Evolutionary conservation across 2,888 invertebrate genomes (phyloP).

Genomic region (Arge pagana): DNA sequence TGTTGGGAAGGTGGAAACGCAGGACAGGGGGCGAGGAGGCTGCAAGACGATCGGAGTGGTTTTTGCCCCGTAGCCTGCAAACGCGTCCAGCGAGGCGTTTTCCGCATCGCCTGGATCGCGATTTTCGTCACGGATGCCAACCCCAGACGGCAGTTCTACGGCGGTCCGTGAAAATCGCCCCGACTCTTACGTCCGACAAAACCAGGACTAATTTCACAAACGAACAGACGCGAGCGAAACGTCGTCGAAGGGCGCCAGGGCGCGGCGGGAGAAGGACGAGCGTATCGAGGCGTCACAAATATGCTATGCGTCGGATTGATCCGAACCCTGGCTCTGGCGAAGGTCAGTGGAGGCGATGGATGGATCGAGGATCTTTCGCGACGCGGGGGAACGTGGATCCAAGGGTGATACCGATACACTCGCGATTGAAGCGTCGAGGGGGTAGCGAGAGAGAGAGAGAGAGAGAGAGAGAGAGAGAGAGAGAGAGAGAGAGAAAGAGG

Average conservation of each 20-base stretch:
- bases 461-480: conserved; percentile 20
- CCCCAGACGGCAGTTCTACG: no score
- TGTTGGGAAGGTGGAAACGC: no score
- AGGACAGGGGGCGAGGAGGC: no score
- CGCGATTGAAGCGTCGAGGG: conserved; percentile 18
- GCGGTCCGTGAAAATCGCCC: no score
- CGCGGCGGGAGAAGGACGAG: conserved; percentile 30
- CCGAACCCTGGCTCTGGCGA: not conserved
- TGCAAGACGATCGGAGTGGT: no score
- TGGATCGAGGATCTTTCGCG: conserved; percentile 11
- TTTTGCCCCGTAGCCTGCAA: no score
- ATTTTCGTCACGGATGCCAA: no score
- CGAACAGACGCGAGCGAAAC: conserved; percentile 54
- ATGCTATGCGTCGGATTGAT: conserved; percentile 25
- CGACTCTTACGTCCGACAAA: conserved; percentile 46
- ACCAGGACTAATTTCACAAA: conserved; percentile 59
- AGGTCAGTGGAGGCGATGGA: conserved; percentile 22
- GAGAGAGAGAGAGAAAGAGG: conserved; percentile 29
- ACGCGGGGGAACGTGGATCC: not conserved
- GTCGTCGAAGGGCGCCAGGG: conserved; percentile 30
- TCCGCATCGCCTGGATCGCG: no score
- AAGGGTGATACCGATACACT: conserved; percentile 21
- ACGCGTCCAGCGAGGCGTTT: no score
- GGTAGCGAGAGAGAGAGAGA: no score
- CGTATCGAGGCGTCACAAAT: conserved; percentile 39